Conservation (phyloP, 1,140 invertebrate genomes). For the Ctenoplectra terminalis region DNA sequence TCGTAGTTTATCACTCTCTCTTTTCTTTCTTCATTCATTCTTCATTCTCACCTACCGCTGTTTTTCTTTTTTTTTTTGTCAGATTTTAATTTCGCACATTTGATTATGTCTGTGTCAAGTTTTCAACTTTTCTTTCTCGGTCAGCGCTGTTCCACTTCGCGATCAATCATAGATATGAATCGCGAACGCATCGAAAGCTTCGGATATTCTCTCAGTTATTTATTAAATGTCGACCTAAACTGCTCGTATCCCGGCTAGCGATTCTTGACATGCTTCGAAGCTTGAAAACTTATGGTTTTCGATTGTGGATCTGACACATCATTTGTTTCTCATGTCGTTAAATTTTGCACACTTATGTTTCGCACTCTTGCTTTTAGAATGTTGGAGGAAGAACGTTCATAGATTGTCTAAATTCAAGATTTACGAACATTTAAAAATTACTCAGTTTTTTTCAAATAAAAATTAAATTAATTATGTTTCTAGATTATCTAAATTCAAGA, state of each 20-base stretch:
- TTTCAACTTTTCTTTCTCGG: conserved; percentile 20
- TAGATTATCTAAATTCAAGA: too few species aligned
- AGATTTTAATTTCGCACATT: background rate
- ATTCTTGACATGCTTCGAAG: conserved; percentile 44
- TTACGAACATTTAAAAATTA: too few species aligned
- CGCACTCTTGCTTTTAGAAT: too few species aligned
- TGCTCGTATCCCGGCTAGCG: conserved; percentile 8
- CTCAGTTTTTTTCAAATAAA: too few species aligned
- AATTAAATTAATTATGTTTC: too few species aligned
- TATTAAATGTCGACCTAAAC: conserved; percentile 58
- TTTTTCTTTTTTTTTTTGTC: background rate
- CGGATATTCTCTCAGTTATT: conserved; percentile 58
- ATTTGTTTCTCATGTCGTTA: background rate
- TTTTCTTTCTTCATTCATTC: background rate
- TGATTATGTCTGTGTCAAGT: conserved; percentile 21
- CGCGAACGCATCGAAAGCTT: conserved; percentile 21
- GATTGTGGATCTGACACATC: conserved; percentile 28
- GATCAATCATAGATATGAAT: conserved; percentile 57
- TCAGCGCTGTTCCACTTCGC: background rate
- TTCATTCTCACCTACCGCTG: conserved; percentile 1
- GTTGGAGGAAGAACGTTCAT: too few species aligned
- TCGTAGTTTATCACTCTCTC: too few species aligned
- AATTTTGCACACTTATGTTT: background rate
- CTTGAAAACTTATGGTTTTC: conserved; percentile 40
- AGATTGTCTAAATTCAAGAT: too few species aligned